These are phyloP conservation scores for Solea senegalensis DNA, from an alignment of 2,113 vertebrate species.

Conservation along the genomic window DNA sequence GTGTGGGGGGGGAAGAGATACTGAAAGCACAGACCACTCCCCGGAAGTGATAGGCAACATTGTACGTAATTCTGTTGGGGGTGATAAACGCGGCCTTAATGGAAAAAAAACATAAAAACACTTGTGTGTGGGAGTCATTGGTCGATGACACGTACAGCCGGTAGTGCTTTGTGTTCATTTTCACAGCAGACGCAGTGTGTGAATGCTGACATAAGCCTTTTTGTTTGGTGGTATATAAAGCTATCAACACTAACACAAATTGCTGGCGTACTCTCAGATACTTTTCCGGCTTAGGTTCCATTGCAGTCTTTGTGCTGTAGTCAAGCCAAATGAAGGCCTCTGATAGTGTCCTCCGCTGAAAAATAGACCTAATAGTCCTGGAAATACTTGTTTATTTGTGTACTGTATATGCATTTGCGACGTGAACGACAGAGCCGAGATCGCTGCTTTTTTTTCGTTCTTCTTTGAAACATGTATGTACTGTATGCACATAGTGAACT, in stretches of 20 bases:
- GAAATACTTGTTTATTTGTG: conserved; percentile 85
- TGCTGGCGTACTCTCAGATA: conserved; percentile 16
- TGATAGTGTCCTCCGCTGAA: conserved; percentile 52
- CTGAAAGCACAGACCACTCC: conserved; percentile 65
- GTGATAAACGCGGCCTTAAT: conserved; percentile 63
- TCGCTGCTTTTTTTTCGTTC: conserved; percentile 60
- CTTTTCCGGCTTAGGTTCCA: conserved; percentile 19
- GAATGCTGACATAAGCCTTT: conserved; percentile 61
- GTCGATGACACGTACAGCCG: conserved; percentile 30
- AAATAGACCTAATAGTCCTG: conserved; percentile 81
- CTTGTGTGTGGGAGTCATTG: conserved; percentile 42
- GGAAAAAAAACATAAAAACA: conserved; percentile 45
- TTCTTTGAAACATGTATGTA: neutral
- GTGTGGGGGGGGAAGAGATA: conserved; percentile 9
- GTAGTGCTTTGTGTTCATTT: conserved; percentile 46
- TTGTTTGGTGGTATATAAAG: conserved; percentile 45
- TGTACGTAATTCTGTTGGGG: conserved; percentile 40
- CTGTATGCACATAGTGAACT: conserved; percentile 61
- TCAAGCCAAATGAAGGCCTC: conserved; percentile 68
- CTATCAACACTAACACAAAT: conserved; percentile 32
- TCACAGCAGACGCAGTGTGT: conserved; percentile 38
- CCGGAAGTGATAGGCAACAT: conserved; percentile 23
- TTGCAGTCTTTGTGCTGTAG: conserved; percentile 43
- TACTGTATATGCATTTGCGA: conserved; percentile 80
- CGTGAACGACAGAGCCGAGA: conserved; percentile 59